These are phyloP conservation scores for Merops nubicus DNA, from an alignment of 2,113 vertebrate genomes.

Conservation along the genomic window DNA sequence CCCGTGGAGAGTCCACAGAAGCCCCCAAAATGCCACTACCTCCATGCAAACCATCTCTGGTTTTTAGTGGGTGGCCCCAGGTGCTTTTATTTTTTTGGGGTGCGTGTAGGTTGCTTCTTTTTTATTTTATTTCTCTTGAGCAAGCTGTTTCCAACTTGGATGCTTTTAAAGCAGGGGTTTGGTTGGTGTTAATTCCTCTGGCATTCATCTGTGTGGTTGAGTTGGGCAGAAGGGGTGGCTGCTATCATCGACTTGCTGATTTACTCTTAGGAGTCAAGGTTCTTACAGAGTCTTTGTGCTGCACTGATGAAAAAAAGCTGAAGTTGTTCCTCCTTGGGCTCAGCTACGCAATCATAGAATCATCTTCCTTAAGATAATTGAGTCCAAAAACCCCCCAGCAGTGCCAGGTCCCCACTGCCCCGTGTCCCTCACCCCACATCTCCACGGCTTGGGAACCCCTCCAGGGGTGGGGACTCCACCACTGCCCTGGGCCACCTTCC, in stretches of 20 bases:
- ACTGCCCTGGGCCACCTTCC: too few relatives aligned
- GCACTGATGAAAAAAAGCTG: neutral
- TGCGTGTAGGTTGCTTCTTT: neutral
- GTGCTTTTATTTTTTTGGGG: neutral
- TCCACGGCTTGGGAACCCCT: neutral
- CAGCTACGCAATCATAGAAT: neutral
- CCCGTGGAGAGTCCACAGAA: constrained; percentile 23
- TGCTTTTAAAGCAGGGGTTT: neutral
- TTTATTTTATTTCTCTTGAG: neutral
- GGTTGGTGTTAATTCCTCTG: neutral
- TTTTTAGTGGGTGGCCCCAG: neutral
- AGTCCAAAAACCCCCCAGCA: too few relatives aligned
- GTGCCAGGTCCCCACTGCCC: neutral
- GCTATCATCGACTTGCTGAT: neutral
- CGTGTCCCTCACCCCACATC: neutral
- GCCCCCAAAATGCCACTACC: neutral
- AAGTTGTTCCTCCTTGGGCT: neutral
- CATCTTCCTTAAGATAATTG: too few relatives aligned
- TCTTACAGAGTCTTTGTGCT: neutral
- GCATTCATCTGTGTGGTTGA: neutral
- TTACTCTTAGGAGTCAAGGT: neutral
- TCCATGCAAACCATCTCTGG: neutral
- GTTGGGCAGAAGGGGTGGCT: neutral
- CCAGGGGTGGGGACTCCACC: too few relatives aligned
- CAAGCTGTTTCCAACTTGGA: neutral